phyloP scores from a whole-genome alignment of 2,797 vertebrate genomes.

The Channallabes apus region DNA sequence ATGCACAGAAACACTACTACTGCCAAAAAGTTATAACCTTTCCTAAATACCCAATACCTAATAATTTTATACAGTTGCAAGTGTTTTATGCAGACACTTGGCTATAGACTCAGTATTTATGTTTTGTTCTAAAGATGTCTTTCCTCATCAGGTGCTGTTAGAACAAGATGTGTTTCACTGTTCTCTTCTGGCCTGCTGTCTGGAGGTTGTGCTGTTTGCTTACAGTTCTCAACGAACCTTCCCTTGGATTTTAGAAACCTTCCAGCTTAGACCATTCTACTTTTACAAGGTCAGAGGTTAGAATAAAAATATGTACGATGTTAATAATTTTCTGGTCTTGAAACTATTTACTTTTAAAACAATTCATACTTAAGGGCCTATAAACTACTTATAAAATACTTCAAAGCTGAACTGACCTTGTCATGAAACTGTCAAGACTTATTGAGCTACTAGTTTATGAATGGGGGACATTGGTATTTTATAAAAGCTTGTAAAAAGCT shows the following conservation, averaged over 20 bases:
- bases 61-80: background rate
- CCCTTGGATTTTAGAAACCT: slow-evolving; percentile 90
- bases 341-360: too few species aligned
- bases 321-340: background rate
- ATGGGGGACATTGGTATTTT: too few species aligned
- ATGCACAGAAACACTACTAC: background rate
- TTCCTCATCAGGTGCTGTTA: slow-evolving; percentile 78
- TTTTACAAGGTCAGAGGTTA: slow-evolving; percentile 88
- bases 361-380: too few species aligned
- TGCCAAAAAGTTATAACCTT: background rate
- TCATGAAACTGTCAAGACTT: too few species aligned
- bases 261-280: slow-evolving; percentile 86
- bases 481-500: too few species aligned
- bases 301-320: slow-evolving; percentile 21
- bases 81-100: too few species aligned
- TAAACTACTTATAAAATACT: too few species aligned
- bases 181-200: slow-evolving; percentile 89
- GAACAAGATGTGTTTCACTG: slow-evolving; percentile 94
- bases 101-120: background rate
- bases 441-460: too few species aligned
- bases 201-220: slow-evolving; percentile 93
- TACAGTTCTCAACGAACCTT: slow-evolving; percentile 94
- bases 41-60: background rate
- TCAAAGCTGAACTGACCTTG: too few species aligned
- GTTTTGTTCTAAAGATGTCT: background rate